phyloP scores from a whole-genome alignment of 1,140 invertebrate species.

The Scylla paramamosain region DNA sequence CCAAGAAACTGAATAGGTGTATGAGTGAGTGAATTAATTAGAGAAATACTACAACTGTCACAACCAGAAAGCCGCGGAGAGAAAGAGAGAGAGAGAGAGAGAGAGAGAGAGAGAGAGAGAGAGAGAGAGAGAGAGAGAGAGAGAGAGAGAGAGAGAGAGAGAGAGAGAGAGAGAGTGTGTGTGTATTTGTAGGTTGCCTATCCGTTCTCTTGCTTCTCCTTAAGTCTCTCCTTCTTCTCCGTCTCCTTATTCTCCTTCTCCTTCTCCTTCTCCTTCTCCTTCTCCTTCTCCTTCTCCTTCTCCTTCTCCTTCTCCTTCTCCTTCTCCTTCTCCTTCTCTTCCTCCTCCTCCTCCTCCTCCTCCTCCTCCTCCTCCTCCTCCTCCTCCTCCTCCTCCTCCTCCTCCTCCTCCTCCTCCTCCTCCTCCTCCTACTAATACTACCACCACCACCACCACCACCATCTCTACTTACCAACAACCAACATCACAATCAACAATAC shows the following conservation, averaged over 20 bases:
- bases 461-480: background rate
- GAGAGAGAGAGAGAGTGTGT: no score
- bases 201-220: background rate
- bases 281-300: no score
- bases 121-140: background rate
- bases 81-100: no score
- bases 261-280: no score
- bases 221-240: background rate
- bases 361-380: no score
- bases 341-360: no score
- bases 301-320: no score
- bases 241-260: background rate
- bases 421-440: no score
- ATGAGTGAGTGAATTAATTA: conserved; percentile 15
- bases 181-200: background rate
- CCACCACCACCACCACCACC: background rate
- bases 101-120: background rate
- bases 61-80: background rate
- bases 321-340: no score
- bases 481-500: background rate
- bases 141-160: no score
- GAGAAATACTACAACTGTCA: conserved; percentile 13
- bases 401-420: no score
- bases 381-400: no score
- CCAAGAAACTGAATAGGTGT: background rate